These are phyloP conservation scores for Tadarida brasiliensis DNA, from an alignment of 2,797 vertebrate genomes.

Conservation along the genomic window DNA sequence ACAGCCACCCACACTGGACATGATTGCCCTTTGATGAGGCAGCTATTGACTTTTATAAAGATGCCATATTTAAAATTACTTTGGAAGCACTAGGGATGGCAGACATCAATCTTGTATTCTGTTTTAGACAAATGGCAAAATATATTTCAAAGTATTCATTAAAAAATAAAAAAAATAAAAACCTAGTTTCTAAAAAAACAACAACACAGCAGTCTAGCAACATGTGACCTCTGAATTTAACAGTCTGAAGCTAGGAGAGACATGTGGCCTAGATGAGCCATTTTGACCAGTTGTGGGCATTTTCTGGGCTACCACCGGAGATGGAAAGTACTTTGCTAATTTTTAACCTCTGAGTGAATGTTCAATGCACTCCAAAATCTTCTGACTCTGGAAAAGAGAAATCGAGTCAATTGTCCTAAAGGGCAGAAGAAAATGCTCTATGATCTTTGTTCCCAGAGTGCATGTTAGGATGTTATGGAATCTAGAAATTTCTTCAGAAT, in stretches of 20 bases:
- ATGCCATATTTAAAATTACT: slow-evolving; percentile 90
- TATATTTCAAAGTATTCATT: slow-evolving; percentile 80
- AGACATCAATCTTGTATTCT: slow-evolving; percentile 83
- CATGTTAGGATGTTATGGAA: background rate
- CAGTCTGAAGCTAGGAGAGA: slow-evolving; percentile 4
- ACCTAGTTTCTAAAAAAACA: slow-evolving; percentile 46
- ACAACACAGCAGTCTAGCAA: slow-evolving; percentile 48
- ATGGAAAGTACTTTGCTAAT: background rate
- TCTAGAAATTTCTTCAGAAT: slow-evolving; percentile 36
- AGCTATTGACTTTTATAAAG: slow-evolving; percentile 89
- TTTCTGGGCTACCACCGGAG: slow-evolving; percentile 15
- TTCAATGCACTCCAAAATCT: slow-evolving; percentile 7
- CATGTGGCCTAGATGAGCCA: background rate
- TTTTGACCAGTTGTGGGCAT: background rate
- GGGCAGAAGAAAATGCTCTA: slow-evolving; percentile 9
- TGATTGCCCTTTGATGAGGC: slow-evolving; percentile 89
- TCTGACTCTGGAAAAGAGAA: background rate
- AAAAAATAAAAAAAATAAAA: slow-evolving; percentile 59
- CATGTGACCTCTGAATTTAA: slow-evolving; percentile 61
- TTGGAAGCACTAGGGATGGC: slow-evolving; percentile 86
- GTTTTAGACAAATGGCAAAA: slow-evolving; percentile 86
- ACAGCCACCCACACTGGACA: slow-evolving; percentile 88
- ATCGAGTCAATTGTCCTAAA: background rate
- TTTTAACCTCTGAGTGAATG: slow-evolving; percentile 28
- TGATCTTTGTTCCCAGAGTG: background rate